Evolutionary conservation across 2,888 invertebrate genomes (phyloP), one percentile per base, ranked within the genome.

Genomic region (Schrankia costaestrigalis): DNA sequence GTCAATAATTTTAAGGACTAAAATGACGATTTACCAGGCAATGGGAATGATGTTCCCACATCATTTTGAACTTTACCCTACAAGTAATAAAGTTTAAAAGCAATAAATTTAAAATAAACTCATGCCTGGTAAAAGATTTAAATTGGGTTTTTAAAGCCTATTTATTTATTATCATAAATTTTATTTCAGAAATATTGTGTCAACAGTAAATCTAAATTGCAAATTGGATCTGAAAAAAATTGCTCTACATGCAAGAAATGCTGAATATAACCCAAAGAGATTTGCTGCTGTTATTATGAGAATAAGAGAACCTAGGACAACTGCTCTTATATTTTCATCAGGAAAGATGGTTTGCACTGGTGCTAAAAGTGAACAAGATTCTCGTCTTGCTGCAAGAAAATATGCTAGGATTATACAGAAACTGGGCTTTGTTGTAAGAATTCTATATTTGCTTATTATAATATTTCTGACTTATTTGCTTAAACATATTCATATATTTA

Each of bases 201-300:
- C 98, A 26, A 99, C 99, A 3, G 98, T 99, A 0, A 99, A 98
- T 78, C 86, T 99, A 31, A 95, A 94, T 62, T 98, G 98, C 76
- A 97, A 96, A 81, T 84, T 99, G 52, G 98, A 99, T 71, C 89
- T 99, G 42, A 98, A 99, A 71, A 97, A 96, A 83, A 99, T 99
- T 59, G 98, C 99, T 0, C 86, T 99, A 2, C 98, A 98, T 75
- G 98, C 99, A 0, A 93, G 99, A 74, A 99, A 99, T 89, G 99
- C 99, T 1, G 99, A 99, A 80, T 99, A 99, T 73, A 99, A 99
- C 79, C 99, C 99, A 5, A 99, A 99, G 82, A 94, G 99, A 66
- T 99, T 99, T 89, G 98, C 98, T 30, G 99, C 99, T 21, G 98
- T 99, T 2, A 99, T 99, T 35, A 99, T 99, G 99, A 90, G 98